Evolutionary conservation across 2,113 vertebrate genomes (phyloP), one percentile per base, ranked within the genome.

Genomic region (Amphilophus citrinellus): DNA sequence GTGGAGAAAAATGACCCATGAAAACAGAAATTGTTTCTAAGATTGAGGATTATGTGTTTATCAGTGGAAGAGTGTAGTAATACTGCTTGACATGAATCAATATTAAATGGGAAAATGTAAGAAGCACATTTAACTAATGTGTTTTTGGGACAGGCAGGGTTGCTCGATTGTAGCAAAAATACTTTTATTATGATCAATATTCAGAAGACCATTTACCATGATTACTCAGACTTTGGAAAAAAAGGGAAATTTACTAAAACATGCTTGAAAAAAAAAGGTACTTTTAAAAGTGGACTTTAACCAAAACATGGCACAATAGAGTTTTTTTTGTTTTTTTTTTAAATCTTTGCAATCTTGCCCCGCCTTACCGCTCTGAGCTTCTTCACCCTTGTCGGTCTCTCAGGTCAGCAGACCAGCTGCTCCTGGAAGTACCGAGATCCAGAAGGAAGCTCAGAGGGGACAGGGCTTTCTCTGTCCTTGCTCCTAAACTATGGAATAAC

Each of bases 1-100:
- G 83, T 27, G 7, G 83, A 88, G 89, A 90, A 87, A 85, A 89
- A 93, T 86, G 77, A 88, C 77, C 82, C 47, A 8, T 60, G 42
- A 79, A 82, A 79, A 17, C 76, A 63, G 8, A 88, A 85, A 66
- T 57, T 35, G 62, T 84, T 88, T 81, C 44, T 77, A 39, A 73
- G 61, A 65, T 44, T 85, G 57, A 56, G 35, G 47, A 79, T 81
- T 13, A 59, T 60, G 79, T 60, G 84, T 90, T 82, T 63, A 76
- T 59, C 53, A 10, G 39, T 32, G 66, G 27, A 53, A 56, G 17
- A 22, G 35, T 65, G 56, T 35, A 7, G 58, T 61, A 61, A 73
- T 42, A 53, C 59, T 62, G 61, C 65, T 32, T 3, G 66, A 13
- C 7, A 44, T 50, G 57, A 80, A 88, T 91, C 77, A 77, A 92